phyloP scores from a whole-genome alignment of 2,888 invertebrate species.

The Chalcosyrphus nemorum region DNA sequence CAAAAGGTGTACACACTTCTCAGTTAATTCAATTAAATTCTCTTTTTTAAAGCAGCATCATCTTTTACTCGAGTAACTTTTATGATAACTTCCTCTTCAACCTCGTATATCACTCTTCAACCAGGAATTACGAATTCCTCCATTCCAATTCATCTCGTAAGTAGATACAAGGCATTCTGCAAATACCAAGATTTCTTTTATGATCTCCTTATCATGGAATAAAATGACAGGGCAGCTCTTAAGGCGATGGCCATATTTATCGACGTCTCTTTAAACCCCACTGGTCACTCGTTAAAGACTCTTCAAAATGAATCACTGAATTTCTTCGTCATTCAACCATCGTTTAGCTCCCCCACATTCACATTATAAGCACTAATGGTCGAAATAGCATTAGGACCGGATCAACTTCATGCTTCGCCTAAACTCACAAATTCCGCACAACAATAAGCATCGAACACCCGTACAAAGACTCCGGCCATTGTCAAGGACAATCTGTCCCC shows the following conservation, averaged over 20 bases:
- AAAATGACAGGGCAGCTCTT: not conserved
- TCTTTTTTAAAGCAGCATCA: too few species aligned
- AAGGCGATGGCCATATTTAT: not conserved
- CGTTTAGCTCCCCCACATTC: slow-evolving; percentile 1
- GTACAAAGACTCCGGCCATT: not conserved
- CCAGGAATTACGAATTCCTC: not conserved
- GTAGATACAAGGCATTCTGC: not conserved
- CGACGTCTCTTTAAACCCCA: not conserved
- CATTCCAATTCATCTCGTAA: not conserved
- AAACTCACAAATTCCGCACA: slow-evolving; percentile 6
- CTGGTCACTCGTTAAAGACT: slow-evolving; percentile 20
- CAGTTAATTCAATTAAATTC: too few species aligned
- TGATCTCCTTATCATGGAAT: not conserved
- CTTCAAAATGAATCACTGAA: slow-evolving; percentile 19
- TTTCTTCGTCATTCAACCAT: not conserved
- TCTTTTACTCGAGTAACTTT: too few species aligned
- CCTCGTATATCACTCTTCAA: too few species aligned
- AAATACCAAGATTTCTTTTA: not conserved
- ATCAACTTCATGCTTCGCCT: slow-evolving; percentile 37
- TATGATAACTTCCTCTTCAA: not conserved
- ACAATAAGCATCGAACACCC: not conserved
- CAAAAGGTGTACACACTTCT: too few species aligned
- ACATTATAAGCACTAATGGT: slow-evolving; percentile 26
- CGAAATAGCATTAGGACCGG: slow-evolving; percentile 36
- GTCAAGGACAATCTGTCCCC: slow-evolving; percentile 16